Conservation (phyloP, 2,113 vertebrate species). For the Amblyopsis rosae region DNA sequence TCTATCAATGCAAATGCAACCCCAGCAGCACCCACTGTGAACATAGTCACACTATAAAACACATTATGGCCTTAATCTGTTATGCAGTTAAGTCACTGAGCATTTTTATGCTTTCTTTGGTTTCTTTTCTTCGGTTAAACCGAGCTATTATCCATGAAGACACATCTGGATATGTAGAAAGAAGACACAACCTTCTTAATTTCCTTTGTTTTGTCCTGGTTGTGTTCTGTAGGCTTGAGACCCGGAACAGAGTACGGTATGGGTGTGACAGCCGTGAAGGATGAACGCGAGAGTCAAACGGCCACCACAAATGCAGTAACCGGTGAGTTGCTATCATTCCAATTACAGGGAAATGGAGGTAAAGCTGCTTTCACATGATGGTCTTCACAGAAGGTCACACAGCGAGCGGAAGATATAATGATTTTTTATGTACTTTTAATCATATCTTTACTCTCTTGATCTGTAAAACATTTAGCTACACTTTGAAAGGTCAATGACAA, state of each 20-base stretch:
- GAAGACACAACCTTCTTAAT: slow-evolving; percentile 34
- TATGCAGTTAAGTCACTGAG: slow-evolving; percentile 48
- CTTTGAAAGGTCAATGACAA: too few relatives aligned
- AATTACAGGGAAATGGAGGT: too few relatives aligned
- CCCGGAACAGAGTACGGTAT: slow-evolving; percentile 96
- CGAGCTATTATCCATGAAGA: slow-evolving; percentile 30
- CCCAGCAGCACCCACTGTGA: slow-evolving; percentile 29
- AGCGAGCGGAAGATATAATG: too few relatives aligned
- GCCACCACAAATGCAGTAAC: slow-evolving; percentile 93
- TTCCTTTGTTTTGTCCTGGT: not conserved
- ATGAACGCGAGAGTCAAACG: slow-evolving; percentile 88
- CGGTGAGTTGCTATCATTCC: slow-evolving; percentile 72
- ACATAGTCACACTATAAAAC: slow-evolving; percentile 51
- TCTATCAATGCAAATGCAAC: slow-evolving; percentile 59
- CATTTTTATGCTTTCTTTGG: slow-evolving; percentile 37
- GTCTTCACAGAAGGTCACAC: too few relatives aligned
- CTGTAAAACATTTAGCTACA: too few relatives aligned
- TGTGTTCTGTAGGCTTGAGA: slow-evolving; percentile 79
- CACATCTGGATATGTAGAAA: slow-evolving; percentile 36
- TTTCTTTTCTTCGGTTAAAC: slow-evolving; percentile 52
- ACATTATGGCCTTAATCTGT: slow-evolving; percentile 56
- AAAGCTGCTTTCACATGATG: too few relatives aligned
- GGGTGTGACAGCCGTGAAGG: slow-evolving; percentile 92
- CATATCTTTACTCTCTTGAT: too few relatives aligned
- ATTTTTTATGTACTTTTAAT: too few relatives aligned